Evolutionary conservation across 2,797 vertebrate species (phyloP).

Genomic region (Okamejei kenojei): DNA sequence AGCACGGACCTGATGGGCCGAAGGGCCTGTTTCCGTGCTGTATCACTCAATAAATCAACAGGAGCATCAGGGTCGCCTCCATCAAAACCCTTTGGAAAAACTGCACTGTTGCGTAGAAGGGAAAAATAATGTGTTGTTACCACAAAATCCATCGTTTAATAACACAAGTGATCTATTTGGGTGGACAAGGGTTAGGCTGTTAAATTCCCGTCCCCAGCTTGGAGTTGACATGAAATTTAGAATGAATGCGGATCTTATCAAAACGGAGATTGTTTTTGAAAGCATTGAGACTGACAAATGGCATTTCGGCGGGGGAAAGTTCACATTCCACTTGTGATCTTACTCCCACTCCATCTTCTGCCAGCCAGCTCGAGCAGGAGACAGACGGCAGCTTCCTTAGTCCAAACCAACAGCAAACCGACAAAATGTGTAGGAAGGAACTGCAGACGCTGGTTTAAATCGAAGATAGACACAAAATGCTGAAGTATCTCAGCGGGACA

Average conservation of each 20-base stretch:
- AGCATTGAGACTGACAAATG: background rate
- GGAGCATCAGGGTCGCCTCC: too few species aligned
- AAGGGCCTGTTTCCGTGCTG: too few species aligned
- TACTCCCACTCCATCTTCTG: background rate
- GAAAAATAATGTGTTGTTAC: background rate
- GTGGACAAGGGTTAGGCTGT: background rate
- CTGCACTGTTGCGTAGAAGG: too few species aligned
- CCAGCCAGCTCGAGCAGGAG: background rate
- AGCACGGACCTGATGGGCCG: too few species aligned
- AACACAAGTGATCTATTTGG: background rate
- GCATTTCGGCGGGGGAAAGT: background rate
- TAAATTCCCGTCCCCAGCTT: background rate
- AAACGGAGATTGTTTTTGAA: background rate
- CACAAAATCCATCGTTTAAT: background rate
- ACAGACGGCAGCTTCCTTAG: background rate
- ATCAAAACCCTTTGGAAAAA: background rate
- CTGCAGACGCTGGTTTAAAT: too few species aligned
- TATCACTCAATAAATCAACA: too few species aligned
- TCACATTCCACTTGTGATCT: background rate
- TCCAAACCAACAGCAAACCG: background rate
- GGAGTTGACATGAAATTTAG: background rate
- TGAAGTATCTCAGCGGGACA: too few species aligned
- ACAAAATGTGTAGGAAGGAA: too few species aligned
- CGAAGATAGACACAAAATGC: too few species aligned
- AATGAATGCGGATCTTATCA: background rate